phyloP scores from a whole-genome alignment of 1,140 invertebrate species.

The Hyphantria cunea region DNA sequence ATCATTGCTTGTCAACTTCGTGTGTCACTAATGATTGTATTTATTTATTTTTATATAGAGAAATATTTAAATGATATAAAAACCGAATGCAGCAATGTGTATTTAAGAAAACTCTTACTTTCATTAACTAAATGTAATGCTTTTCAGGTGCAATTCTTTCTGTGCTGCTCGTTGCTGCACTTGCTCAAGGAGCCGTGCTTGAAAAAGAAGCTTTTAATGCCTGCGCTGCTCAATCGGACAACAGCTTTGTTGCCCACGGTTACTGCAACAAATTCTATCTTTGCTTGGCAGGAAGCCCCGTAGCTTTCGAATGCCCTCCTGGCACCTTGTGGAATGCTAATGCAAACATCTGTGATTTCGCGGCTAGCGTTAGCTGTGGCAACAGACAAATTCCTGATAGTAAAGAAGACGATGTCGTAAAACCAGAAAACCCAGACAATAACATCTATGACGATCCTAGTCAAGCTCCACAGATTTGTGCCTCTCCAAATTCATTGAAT shows the following conservation, averaged over 20 bases:
- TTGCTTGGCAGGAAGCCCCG: constrained; percentile 23
- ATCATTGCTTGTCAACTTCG: too few relatives aligned
- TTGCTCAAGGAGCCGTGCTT: too few relatives aligned
- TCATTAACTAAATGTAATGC: too few relatives aligned
- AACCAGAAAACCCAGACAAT: not conserved
- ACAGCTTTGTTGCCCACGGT: constrained; percentile 34
- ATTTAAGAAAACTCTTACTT: too few relatives aligned
- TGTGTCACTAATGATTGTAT: too few relatives aligned
- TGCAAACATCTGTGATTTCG: constrained; percentile 39
- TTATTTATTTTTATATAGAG: too few relatives aligned
- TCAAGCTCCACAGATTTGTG: not conserved
- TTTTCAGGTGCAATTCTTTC: too few relatives aligned
- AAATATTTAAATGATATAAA: too few relatives aligned
- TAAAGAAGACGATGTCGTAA: not conserved
- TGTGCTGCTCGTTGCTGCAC: too few relatives aligned
- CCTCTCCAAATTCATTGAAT: not conserved
- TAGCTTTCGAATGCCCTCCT: constrained; percentile 13
- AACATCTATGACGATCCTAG: not conserved
- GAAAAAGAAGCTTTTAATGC: constrained; percentile 14
- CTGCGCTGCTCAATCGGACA: constrained; percentile 19
- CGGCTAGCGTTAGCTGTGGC: constrained; percentile 70
- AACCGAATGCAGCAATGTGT: too few relatives aligned
- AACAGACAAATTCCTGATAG: not conserved
- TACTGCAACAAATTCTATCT: constrained; percentile 34
- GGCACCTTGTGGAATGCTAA: constrained; percentile 26